These are phyloP conservation scores for Gila robusta DNA, from an alignment of 2,797 vertebrate species.

Conservation along the genomic window DNA sequence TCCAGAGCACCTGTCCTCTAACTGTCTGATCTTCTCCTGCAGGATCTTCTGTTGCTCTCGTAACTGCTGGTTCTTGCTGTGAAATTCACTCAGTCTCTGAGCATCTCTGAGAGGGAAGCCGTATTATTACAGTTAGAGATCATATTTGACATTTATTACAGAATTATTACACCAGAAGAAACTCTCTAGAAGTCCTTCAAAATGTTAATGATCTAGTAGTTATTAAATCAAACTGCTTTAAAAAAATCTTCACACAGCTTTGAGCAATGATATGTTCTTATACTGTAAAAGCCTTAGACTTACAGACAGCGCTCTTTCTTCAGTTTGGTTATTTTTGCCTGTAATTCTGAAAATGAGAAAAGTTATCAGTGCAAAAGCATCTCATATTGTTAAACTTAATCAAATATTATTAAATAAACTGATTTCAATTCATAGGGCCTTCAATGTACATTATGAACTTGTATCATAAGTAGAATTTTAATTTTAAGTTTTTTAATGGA, in stretches of 20 bases:
- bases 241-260: background rate
- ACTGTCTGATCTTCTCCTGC: constrained; percentile 85
- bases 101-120: constrained; percentile 84
- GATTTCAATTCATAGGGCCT: background rate
- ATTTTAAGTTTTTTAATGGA: background rate
- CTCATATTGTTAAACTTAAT: background rate
- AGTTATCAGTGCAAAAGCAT: background rate
- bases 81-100: constrained; percentile 91
- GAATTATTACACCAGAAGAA: background rate
- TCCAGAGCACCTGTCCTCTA: constrained; percentile 88
- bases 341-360: constrained; percentile 80
- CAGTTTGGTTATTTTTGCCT: constrained; percentile 90
- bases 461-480: background rate
- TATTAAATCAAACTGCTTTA: background rate
- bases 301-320: constrained; percentile 95
- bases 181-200: background rate
- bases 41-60: constrained; percentile 90
- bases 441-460: background rate
- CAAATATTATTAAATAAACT: background rate
- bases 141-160: background rate
- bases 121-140: background rate
- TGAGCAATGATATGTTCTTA: background rate
- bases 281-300: constrained; percentile 77
- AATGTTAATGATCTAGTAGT: background rate
- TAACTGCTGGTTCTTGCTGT: constrained; percentile 90